Conservation (phyloP, 1,140 invertebrate species). For the Hyles euphorbiae region DNA sequence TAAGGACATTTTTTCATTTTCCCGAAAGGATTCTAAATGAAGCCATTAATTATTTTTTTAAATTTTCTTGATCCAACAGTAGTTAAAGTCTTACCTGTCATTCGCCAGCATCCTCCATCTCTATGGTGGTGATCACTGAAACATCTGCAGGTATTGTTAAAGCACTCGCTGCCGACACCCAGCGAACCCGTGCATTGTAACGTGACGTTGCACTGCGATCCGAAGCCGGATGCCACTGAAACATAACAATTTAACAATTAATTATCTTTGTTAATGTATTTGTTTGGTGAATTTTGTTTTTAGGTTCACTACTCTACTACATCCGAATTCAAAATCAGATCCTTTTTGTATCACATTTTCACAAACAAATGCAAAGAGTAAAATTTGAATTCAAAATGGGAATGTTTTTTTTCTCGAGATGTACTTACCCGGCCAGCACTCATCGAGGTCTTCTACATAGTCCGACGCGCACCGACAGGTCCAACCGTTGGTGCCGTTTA, state of each 20-base stretch:
- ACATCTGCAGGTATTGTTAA: constrained; percentile 30
- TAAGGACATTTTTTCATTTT: no score
- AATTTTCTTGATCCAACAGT: no score
- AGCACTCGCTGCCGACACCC: constrained; percentile 28
- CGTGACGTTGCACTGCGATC: constrained; percentile 24
- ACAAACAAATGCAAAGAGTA: no score
- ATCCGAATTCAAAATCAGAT: no score
- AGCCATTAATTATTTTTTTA: no score
- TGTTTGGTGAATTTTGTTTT: no score
- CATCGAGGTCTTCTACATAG: constrained; percentile 58
- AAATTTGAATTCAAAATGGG: no score
- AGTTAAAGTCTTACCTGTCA: constrained; percentile 31
- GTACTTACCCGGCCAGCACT: constrained; percentile 55
- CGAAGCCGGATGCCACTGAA: constrained; percentile 22
- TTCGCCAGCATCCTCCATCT: constrained; percentile 44
- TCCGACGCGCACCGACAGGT: constrained; percentile 62
- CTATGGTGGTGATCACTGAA: constrained; percentile 27
- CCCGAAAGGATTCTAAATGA: no score
- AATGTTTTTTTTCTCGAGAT: no score
- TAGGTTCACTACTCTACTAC: no score
- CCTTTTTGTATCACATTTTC: no score
- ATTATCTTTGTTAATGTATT: no score
- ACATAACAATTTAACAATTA: not conserved
- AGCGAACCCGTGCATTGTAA: constrained; percentile 30
- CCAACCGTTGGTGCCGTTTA: constrained; percentile 23